phyloP scores from a whole-genome alignment of 2,797 vertebrate species.

The Steatocranus sp. region DNA sequence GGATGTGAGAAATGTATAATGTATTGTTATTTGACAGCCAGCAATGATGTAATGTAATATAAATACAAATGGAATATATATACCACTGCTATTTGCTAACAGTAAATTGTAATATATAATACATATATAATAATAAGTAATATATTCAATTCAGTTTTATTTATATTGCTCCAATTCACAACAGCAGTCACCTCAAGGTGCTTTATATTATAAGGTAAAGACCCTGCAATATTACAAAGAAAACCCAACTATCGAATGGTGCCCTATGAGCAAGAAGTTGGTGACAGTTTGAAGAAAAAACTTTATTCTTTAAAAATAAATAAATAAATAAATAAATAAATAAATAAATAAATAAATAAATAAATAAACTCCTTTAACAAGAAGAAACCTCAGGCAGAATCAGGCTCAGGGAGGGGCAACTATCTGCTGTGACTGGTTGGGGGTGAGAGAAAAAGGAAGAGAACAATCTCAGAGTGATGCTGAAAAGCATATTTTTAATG shows the following conservation, averaged over 20 bases:
- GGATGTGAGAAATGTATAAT: background rate
- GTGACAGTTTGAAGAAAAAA: background rate
- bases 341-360: fast-evolving
- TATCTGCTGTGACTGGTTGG: background rate
- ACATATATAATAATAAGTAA: background rate
- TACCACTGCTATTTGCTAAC: background rate
- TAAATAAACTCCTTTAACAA: background rate
- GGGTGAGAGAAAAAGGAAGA: background rate
- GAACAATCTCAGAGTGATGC: background rate
- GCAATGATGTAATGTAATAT: background rate
- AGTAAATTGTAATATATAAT: background rate
- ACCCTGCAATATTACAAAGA: background rate
- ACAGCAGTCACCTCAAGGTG: background rate
- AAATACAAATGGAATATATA: background rate
- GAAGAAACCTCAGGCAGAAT: background rate
- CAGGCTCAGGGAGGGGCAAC: background rate
- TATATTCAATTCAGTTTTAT: background rate
- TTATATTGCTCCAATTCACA: background rate
- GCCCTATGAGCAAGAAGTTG: background rate
- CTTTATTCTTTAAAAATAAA: background rate
- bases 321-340: no score
- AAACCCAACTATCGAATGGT: background rate
- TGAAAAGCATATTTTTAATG: background rate
- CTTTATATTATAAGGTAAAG: background rate
- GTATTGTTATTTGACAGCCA: background rate